Conservation (phyloP, 2,113 vertebrate genomes). For the Smithornis capensis region DNA sequence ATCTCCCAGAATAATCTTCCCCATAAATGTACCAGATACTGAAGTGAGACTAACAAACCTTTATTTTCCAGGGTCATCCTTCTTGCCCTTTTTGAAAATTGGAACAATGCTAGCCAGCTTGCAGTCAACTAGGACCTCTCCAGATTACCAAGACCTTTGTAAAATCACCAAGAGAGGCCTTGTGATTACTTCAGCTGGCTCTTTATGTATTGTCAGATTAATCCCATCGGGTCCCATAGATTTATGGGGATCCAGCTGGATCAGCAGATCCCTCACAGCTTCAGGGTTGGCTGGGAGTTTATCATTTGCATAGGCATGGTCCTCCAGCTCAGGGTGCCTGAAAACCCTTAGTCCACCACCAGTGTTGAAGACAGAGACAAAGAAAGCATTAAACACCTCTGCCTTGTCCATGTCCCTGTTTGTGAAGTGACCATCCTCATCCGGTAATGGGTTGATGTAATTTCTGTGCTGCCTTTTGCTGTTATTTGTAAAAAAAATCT, state of each 20-base stretch:
- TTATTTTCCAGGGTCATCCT: not conserved
- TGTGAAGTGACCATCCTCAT: not conserved
- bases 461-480: not conserved
- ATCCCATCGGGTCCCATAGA: not conserved
- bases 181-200: not conserved
- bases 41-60: not conserved
- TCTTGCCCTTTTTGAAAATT: not conserved
- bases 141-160: not conserved
- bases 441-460: not conserved
- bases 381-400: not conserved
- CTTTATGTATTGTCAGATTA: not conserved
- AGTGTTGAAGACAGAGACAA: not conserved
- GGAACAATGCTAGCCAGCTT: not conserved
- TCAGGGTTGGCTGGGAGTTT: not conserved
- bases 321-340: not conserved
- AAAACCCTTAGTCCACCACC: too few relatives aligned
- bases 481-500: not conserved
- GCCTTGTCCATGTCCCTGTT: not conserved
- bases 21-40: not conserved
- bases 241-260: not conserved
- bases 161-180: not conserved
- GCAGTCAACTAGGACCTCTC: not conserved
- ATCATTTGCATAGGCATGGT: not conserved
- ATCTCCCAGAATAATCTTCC: not conserved
- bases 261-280: not conserved